Evolutionary conservation across 1,140 invertebrate species (phyloP), one percentile per base, ranked within the genome.

Genomic region (Papilio polytes): DNA sequence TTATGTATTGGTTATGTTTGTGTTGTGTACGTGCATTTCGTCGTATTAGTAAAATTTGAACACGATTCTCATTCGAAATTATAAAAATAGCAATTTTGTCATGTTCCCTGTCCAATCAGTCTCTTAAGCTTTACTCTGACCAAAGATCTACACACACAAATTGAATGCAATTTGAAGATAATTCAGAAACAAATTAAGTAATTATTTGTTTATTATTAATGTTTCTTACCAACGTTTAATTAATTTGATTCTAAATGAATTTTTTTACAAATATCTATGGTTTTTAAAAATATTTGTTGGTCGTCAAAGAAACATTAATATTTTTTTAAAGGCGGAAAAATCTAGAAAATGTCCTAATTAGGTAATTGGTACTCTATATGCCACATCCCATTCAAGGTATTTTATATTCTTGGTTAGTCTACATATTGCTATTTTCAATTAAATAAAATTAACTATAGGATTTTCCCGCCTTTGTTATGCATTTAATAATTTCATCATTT

Each of bases 51-150:
- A 51, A 74, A 74, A 51, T 76, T 51, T 46, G 44, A 76, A 76
- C 74, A 76, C 74, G 51, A 53, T 26, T 51, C 0, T 76, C 15
- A 76, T 4, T 76, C 63, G 22, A 51, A 48, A 76, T 53, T 51
- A 76, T 78, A 36, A 41, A 59, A 78, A 59, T 78, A 78, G 26
- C 36, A 78, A 78, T 78, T 66, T 78, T 78, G 77, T 78, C 77
- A 78, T 78, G 56, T 66, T 78, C 77, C 77, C 77, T 78, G 77
- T 78, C 74, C 56, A 66, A 78, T 78, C 77, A 78, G 77, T 78
- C 77, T 78, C 74, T 51, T 76, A 48, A 76, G 36, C 56, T 48
- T 53, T 78, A 78, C 59, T 78, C 77, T 78, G 46, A 76, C 51
- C 76, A 41, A 56, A 76, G 12, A 46, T 48, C 20, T 74, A 31